Conservation (phyloP, 2,888 invertebrate genomes). For the Nowickia ferox region DNA sequence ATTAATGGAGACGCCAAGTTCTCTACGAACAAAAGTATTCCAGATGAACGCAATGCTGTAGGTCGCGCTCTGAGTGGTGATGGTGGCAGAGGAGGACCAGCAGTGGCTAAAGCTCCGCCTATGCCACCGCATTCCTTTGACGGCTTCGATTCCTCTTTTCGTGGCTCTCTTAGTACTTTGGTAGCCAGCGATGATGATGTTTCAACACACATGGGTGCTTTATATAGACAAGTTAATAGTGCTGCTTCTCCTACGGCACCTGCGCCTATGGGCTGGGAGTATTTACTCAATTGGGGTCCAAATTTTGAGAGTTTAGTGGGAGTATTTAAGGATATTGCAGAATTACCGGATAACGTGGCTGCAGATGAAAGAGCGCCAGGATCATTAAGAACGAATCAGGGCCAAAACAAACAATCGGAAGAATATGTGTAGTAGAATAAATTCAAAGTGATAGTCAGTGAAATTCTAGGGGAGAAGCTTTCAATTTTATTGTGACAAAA, state of each 20-base stretch:
- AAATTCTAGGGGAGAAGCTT: constrained; percentile 11
- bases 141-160: constrained; percentile 96
- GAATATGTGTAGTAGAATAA: constrained; percentile 89
- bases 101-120: constrained; percentile 87
- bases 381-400: constrained; percentile 87
- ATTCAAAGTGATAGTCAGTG: constrained; percentile 31
- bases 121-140: constrained; percentile 92
- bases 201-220: constrained; percentile 90
- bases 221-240: constrained; percentile 91
- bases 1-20: constrained; percentile 91
- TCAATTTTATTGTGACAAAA: constrained; percentile 2
- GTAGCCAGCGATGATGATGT: constrained; percentile 97
- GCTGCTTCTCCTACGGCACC: constrained; percentile 88
- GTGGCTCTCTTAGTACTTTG: constrained; percentile 95
- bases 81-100: constrained; percentile 86
- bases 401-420: constrained; percentile 90
- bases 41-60: constrained; percentile 86
- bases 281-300: constrained; percentile 97
- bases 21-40: constrained; percentile 85
- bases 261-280: constrained; percentile 95
- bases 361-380: constrained; percentile 89
- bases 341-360: constrained; percentile 92
- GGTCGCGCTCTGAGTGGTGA: constrained; percentile 84
- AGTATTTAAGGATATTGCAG: constrained; percentile 98
- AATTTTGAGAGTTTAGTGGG: constrained; percentile 97